phyloP scores from a whole-genome alignment of 1,140 invertebrate species.

The Saxidomus purpurata region DNA sequence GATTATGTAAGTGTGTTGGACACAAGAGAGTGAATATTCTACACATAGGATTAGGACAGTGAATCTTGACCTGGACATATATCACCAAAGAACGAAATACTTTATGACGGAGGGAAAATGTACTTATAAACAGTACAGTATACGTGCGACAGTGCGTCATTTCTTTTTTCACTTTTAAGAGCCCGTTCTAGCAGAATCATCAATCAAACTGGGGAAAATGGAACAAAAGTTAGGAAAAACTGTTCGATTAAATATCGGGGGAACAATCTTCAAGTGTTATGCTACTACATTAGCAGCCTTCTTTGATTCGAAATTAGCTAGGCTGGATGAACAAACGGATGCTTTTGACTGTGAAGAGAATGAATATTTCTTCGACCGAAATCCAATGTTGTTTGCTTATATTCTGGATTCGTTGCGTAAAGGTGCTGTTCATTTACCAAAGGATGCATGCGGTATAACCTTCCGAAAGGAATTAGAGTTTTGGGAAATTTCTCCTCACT shows the following conservation, averaged over 20 bases:
- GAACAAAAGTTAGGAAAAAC: no score
- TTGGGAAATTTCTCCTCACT: slow-evolving; percentile 16
- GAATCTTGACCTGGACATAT: no score
- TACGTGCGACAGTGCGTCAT: no score
- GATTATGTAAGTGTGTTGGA: no score
- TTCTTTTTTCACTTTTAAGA: no score
- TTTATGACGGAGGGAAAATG: no score
- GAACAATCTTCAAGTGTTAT: slow-evolving; percentile 3
- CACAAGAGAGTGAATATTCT: no score
- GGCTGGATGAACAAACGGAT: neutral
- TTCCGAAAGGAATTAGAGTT: slow-evolving; percentile 63
- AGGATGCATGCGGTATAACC: slow-evolving; percentile 94
- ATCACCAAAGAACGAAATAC: no score
- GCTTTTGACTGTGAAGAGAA: neutral
- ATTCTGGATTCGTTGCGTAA: slow-evolving; percentile 98
- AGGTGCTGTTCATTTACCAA: slow-evolving; percentile 97
- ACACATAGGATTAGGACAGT: no score
- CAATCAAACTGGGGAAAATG: no score
- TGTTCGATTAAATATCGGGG: slow-evolving; percentile 30
- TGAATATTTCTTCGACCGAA: slow-evolving; percentile 94
- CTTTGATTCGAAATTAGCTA: slow-evolving; percentile 40
- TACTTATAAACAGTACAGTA: no score
- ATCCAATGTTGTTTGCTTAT: slow-evolving; percentile 97
- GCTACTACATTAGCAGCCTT: neutral
- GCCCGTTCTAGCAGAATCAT: no score